phyloP scores from a whole-genome alignment of 1,140 invertebrate species.

The Brachionus sp. region DNA sequence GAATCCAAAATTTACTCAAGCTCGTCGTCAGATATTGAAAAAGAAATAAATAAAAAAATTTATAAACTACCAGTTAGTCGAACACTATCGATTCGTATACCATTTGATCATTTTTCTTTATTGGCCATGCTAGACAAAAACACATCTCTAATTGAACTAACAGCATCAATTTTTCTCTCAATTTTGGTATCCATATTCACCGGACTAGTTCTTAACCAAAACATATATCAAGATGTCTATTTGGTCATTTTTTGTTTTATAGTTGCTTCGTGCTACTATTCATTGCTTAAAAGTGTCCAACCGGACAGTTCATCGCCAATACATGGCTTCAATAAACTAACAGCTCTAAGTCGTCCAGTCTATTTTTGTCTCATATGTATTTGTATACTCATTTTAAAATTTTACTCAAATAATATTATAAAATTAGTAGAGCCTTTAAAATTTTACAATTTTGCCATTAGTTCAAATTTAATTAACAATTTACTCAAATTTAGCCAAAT shows the following conservation, averaged over 20 bases:
- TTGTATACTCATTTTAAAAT: conserved; percentile 63
- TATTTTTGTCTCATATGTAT: conserved; percentile 86
- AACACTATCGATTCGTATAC: conserved; percentile 65
- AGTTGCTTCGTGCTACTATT: conserved; percentile 94
- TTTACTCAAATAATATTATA: neutral
- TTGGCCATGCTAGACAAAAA: conserved; percentile 79
- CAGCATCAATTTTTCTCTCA: conserved; percentile 63
- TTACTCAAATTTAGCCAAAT: conserved; percentile 11
- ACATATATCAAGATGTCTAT: conserved; percentile 84
- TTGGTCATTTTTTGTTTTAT: conserved; percentile 93
- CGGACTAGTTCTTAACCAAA: conserved; percentile 73
- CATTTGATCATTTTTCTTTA: conserved; percentile 84
- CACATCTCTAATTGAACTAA: neutral
- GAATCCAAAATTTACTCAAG: neutral
- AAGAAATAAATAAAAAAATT: conserved; percentile 67
- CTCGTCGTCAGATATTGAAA: conserved; percentile 15
- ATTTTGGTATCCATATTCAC: conserved; percentile 80
- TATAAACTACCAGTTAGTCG: conserved; percentile 78
- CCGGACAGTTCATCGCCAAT: conserved; percentile 96
- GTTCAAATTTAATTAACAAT: neutral
- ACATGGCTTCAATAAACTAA: conserved; percentile 93
- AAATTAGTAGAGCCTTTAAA: conserved; percentile 63
- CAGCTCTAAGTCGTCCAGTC: conserved; percentile 83
- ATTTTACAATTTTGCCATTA: conserved; percentile 11
- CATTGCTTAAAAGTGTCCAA: conserved; percentile 93